Evolutionary conservation across 2,113 vertebrate genomes (phyloP).

Genomic region (Podilymbus podiceps): DNA sequence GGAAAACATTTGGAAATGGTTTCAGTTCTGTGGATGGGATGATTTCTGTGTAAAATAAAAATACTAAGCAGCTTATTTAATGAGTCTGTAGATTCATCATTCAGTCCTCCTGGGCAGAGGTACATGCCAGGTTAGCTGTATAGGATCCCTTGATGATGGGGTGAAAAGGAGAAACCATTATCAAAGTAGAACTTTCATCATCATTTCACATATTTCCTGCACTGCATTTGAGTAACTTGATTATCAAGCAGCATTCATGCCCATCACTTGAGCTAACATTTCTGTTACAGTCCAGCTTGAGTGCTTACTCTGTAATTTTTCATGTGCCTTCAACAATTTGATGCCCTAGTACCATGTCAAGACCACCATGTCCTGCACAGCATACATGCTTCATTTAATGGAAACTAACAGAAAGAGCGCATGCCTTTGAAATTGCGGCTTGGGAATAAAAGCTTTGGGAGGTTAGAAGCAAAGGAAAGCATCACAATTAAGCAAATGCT

Average conservation of each 20-base stretch:
- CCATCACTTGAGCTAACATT: background rate
- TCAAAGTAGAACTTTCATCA: background rate
- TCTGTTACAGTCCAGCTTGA: background rate
- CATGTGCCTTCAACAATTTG: background rate
- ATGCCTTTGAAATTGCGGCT: constrained; percentile 18
- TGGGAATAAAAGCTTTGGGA: background rate
- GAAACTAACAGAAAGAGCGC: background rate
- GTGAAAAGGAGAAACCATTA: background rate
- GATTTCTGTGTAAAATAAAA: background rate
- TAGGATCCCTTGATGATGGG: background rate
- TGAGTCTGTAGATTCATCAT: background rate
- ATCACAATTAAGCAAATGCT: constrained; percentile 19
- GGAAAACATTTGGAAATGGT: background rate
- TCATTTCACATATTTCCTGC: background rate
- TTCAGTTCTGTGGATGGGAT: background rate
- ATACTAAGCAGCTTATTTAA: background rate
- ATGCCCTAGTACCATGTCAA: fast-evolving
- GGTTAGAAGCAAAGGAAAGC: constrained; percentile 48
- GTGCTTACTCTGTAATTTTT: background rate
- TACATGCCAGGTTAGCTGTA: background rate
- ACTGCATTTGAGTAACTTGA: background rate
- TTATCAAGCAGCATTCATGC: background rate
- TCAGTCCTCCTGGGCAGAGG: background rate
- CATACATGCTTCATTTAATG: background rate
- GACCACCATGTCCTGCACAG: background rate